Percentiles rank a stretch among this genome's conserved stretches.
phyloP scores from a whole-genome alignment of 2,888 invertebrate species.

The Lasioglossum marginatum region DNA sequence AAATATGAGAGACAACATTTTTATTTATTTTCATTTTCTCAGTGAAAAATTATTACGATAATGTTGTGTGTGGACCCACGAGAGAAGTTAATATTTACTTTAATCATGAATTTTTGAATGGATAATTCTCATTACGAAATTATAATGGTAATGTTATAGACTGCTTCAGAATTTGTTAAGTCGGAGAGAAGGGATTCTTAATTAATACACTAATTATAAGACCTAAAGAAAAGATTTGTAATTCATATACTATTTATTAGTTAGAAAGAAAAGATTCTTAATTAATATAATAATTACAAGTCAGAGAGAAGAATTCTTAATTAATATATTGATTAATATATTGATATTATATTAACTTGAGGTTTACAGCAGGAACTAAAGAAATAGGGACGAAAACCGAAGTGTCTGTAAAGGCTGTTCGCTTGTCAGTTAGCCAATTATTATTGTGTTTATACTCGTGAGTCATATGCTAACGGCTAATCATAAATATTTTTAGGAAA shows the following conservation, averaged over 20 bases:
- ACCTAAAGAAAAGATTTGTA: neutral
- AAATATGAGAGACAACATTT: neutral
- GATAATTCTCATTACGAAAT: neutral
- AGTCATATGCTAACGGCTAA: neutral
- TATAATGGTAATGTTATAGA: neutral
- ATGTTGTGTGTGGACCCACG: neutral
- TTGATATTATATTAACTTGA: no score
- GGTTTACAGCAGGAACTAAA: neutral
- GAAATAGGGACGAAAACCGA: neutral
- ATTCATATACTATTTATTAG: neutral
- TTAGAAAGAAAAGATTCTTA: neutral
- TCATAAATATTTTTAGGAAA: slow-evolving; percentile 9
- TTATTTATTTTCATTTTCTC: neutral
- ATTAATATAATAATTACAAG: no score
- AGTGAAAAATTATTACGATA: neutral
- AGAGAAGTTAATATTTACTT: no score
- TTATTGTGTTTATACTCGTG: neutral
- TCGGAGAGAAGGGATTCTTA: neutral
- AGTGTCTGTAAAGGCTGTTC: neutral
- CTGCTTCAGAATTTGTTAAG: neutral
- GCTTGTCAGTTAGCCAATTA: slow-evolving; percentile 14
- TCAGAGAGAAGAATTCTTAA: no score
- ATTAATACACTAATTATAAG: no score
- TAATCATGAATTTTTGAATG: neutral
- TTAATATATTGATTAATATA: no score